phyloP scores from a whole-genome alignment of 2,888 invertebrate genomes.

The Lasioglossum lativentre region DNA sequence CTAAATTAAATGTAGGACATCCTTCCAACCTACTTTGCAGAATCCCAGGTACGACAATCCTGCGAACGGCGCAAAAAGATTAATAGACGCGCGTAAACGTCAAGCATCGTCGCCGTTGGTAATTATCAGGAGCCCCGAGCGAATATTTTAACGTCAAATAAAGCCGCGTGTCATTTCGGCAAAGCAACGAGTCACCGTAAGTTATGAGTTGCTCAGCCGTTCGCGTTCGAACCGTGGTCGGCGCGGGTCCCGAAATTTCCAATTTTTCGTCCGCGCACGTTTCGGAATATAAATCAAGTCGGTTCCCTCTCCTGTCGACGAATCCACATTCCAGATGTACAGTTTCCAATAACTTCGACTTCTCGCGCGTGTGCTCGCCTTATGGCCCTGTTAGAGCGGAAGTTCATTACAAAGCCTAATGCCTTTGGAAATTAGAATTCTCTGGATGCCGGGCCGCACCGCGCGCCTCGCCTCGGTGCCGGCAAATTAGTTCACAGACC shows the following conservation, averaged over 20 bases:
- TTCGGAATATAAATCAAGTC: conserved; percentile 50
- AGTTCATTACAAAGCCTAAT: conserved; percentile 69
- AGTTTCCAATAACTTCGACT: conserved; percentile 69
- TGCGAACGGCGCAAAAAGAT: too few relatives aligned
- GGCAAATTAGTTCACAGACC: conserved; percentile 60
- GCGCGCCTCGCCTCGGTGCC: neutral
- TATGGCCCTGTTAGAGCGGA: conserved; percentile 70
- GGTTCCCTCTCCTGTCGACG: conserved; percentile 25
- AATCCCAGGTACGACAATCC: too few relatives aligned
- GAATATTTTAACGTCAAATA: neutral
- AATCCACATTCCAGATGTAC: conserved; percentile 66
- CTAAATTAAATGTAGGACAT: too few relatives aligned
- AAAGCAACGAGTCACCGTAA: neutral
- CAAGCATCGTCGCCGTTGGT: too few relatives aligned
- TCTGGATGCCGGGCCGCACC: conserved; percentile 51
- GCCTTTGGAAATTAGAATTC: conserved; percentile 72
- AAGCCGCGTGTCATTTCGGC: neutral
- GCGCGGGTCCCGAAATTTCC: neutral
- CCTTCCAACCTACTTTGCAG: too few relatives aligned
- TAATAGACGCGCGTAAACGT: too few relatives aligned
- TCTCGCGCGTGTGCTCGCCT: conserved; percentile 67
- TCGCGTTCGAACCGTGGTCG: neutral
- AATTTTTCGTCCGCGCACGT: conserved; percentile 22
- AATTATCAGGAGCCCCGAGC: neutral
- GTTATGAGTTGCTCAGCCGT: neutral